A percentile compares a stretch with the other conserved stretches of the same genome.
These are phyloP conservation scores for Acromyrmex charruanus DNA, from an alignment of 1,140 invertebrate genomes.

Conservation along the genomic window DNA sequence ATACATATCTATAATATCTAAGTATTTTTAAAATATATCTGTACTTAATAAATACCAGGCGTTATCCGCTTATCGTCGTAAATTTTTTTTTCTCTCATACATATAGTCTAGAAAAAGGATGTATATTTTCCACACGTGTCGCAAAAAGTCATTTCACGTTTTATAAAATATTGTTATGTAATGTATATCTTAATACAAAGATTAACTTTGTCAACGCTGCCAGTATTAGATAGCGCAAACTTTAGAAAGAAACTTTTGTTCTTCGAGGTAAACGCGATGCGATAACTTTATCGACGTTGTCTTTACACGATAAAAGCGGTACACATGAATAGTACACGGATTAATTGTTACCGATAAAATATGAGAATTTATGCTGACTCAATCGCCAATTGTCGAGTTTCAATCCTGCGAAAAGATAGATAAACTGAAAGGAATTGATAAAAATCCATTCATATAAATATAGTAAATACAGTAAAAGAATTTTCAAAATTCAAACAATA, in stretches of 20 bases:
- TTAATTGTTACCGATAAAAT: not conserved
- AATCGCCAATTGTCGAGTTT: not conserved
- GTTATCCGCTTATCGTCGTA: not conserved
- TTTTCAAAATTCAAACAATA: no score
- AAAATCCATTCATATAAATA: not conserved
- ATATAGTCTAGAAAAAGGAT: not conserved
- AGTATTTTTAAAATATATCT: not conserved
- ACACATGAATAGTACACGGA: not conserved
- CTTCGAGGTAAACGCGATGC: not conserved
- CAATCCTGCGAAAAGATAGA: not conserved
- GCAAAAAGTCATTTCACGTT: not conserved
- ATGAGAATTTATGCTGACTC: not conserved
- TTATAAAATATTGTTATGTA: not conserved
- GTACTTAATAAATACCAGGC: not conserved
- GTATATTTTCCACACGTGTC: not conserved
- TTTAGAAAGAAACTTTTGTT: slow-evolving; percentile 6
- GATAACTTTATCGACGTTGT: not conserved
- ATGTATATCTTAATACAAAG: not conserved
- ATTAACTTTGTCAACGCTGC: not conserved
- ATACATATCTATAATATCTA: not conserved
- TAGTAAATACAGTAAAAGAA: no score
- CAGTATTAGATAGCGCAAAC: not conserved
- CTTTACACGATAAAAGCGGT: not conserved
- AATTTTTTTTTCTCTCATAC: not conserved
- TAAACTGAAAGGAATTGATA: not conserved